A percentile compares a stretch with the other conserved stretches of the same genome.
phyloP scores from a whole-genome alignment of 2,113 vertebrate species.

The Pitta sordida region DNA sequence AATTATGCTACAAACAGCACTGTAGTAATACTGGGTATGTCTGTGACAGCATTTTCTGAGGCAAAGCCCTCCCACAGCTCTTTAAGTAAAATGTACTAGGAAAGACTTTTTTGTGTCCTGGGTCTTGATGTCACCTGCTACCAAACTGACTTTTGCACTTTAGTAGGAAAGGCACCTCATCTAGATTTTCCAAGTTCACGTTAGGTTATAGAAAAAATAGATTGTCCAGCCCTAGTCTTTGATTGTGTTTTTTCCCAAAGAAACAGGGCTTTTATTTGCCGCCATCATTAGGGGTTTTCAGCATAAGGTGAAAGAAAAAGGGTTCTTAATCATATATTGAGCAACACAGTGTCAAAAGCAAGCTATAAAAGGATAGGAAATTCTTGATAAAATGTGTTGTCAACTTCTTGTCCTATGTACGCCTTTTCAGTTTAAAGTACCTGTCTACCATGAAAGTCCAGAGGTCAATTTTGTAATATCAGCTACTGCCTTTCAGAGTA shows the following conservation, averaged over 20 bases:
- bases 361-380: neutral
- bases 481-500: neutral
- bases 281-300: neutral
- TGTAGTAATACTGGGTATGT: neutral
- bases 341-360: neutral
- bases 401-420: neutral
- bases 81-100: neutral
- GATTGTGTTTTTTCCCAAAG: neutral
- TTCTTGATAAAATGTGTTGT: neutral
- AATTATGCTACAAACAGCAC: neutral
- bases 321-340: neutral
- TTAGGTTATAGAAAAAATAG: neutral
- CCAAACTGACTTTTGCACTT: neutral
- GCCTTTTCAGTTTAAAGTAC: neutral
- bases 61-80: neutral
- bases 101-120: neutral
- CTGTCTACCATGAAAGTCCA: neutral
- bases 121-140: neutral
- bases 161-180: neutral
- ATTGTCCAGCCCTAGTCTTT: neutral
- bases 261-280: neutral
- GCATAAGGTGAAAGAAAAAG: neutral
- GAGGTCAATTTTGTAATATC: neutral
- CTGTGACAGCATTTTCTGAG: neutral
- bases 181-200: neutral